Base-by-base conservation (phyloP, 2,888 invertebrate species). In the Agrochola lota region DNA sequence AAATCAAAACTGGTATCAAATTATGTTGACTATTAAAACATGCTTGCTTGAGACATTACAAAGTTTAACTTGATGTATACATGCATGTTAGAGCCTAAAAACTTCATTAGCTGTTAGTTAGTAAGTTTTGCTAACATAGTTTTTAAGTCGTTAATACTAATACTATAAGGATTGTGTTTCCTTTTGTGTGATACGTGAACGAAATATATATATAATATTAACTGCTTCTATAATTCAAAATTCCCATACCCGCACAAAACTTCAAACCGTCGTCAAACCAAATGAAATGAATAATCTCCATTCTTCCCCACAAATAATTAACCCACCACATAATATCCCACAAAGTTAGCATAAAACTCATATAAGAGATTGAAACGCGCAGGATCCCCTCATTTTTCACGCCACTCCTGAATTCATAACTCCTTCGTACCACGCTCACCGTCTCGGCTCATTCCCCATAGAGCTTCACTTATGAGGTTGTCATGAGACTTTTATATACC, bases 391-490 rank as follows among this genome's bases (percentile, higher is more conserved):
- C 89, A 94, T 95, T 94, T 94, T 94, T 95, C 94, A 94, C 91
- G 87, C 87, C 90, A 88, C 94, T 93, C 89, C 87, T 88, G 91
- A 93, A 95, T 95, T 95, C 93, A 95, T 95, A 95, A 94, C 93
- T 92, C 92, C 92, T 91, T 85, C 84, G 90, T 91, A 92, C 91
- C 89, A 91, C 87, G 88, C 87, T 88, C 73, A 77, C 85, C 84
- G 85, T 80, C 87, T 79, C 84, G 85, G 82, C 88, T 88, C 89
- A 88, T 91, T 91, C 92, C 93, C 92, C 78, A 86, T 86, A 90
- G 92, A 91, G 89, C 89, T 85, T 89, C 92, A 89, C 92, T 94
- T 92, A 93, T 91, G 91, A 91, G 87, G 85, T 90, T 88, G 89
- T 91, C 92, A 88, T 89, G 90, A 91, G 78, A 90, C 84, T 89